Base-by-base conservation (phyloP, 1,140 invertebrate species). In the Drosophila miranda region DNA sequence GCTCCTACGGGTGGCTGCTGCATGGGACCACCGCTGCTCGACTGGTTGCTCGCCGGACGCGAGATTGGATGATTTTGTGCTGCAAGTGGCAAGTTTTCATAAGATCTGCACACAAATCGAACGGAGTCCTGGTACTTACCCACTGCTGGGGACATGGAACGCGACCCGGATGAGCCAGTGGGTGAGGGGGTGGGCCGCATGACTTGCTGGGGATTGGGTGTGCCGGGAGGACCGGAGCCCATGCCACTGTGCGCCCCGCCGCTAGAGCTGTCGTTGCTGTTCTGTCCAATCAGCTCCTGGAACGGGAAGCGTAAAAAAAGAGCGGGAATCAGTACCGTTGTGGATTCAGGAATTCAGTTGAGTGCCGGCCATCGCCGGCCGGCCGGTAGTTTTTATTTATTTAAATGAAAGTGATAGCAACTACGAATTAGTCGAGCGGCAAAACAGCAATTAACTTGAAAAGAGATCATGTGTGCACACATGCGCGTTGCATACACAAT, bases 111-210 rank as follows among this genome's bases (percentile, higher is more conserved):
- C 34, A 11, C 11, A 13, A 38, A 38, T 13, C 11, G 46, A 1
- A 50, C 45, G 23, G 14, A 43, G 19, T 42, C 14, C 38, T 13
- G 26, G 2, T 76, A 94, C 95, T 94, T 91, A 97, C 97, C 96
- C 91, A 98, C 96, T 92, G 97, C 97, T 89, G 97, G 97, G 91
- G 97, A 98, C 96, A 98, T 98, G 91, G 97, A 98, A 92, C 97
- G 94, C 82, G 97, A 98, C 91, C 97, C 96, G 84, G 90, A 91
- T 82, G 96, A 97, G 89, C 97, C 96, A 89, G 96, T 97, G 78
- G 97, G 97, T 88, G 97, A 98, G 82, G 97, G 97, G 87, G 96
- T 97, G 66, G 97, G 97, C 92, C 97, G 95, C 94, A 97, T 95
- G 41, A 90, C 89, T 57, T 90, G 90, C 49, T 91, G 94, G 63